Percentiles rank a stretch among this genome's conserved stretches.
Conservation (phyloP, 2,888 invertebrate genomes). For the Ophion ventricosus region DNA sequence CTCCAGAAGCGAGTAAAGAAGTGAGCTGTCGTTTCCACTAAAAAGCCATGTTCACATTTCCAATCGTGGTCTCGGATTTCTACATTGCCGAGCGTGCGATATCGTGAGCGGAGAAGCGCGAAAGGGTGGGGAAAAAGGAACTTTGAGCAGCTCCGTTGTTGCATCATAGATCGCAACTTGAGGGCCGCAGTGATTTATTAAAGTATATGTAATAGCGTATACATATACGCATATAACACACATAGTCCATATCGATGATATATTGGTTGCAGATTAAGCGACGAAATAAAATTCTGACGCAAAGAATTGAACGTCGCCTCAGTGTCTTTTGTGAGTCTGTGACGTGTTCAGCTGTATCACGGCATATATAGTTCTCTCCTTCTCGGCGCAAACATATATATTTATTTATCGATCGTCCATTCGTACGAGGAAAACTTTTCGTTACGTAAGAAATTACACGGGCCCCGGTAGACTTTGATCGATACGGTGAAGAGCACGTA, state of each 20-base stretch:
- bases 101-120: background rate
- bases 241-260: background rate
- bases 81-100: conserved; percentile 13
- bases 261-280: background rate
- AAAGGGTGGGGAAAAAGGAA: too few species aligned
- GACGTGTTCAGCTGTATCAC: conserved; percentile 10
- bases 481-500: background rate
- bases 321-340: conserved; percentile 36
- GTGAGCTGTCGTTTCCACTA: background rate
- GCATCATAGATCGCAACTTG: conserved; percentile 49
- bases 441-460: conserved; percentile 35
- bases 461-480: conserved; percentile 38
- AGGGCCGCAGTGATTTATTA: background rate
- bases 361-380: background rate
- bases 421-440: conserved; percentile 13
- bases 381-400: background rate
- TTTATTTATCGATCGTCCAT: background rate
- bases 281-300: conserved; percentile 31
- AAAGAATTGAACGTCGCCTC: conserved; percentile 26
- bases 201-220: background rate
- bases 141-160: conserved; percentile 11
- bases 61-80: background rate
- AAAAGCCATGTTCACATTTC: background rate
- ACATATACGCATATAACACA: background rate
- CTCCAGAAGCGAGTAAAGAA: conserved; percentile 12